Evolutionary conservation across 2,888 invertebrate genomes (phyloP).

Genomic region (Scaptomyza polygonia): DNA sequence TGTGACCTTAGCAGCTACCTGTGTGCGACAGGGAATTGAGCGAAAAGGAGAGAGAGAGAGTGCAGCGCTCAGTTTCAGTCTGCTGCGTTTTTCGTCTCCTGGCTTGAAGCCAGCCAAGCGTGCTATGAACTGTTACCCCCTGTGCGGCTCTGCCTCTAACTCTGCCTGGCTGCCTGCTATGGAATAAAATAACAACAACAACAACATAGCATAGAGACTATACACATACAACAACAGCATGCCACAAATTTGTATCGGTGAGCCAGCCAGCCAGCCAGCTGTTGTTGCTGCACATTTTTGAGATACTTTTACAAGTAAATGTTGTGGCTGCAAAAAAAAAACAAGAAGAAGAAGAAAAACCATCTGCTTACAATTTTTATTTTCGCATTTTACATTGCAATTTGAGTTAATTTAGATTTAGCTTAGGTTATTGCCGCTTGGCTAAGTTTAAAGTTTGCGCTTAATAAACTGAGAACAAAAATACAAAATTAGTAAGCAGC

Average conservation of each 20-base stretch:
- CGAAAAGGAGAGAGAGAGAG: constrained; percentile 2
- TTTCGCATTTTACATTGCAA: constrained; percentile 34
- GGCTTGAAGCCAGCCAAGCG: constrained; percentile 58
- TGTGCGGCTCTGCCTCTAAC: not conserved
- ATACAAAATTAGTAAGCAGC: not conserved
- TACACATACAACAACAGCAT: constrained; percentile 43
- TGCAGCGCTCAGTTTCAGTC: constrained; percentile 16
- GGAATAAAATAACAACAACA: not conserved
- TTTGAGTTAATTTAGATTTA: constrained; percentile 13
- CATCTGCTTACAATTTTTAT: constrained; percentile 35
- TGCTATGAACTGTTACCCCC: constrained; percentile 32
- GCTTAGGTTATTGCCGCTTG: not conserved
- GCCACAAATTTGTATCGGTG: constrained; percentile 14
- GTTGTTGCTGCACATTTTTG: constrained; percentile 41
- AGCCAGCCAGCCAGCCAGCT: constrained; percentile 32
- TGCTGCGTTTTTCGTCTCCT: constrained; percentile 19
- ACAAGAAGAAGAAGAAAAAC: not conserved
- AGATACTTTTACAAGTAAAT: constrained; percentile 36
- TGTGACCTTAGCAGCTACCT: constrained; percentile 47
- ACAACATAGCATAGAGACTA: not conserved
- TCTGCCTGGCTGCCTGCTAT: constrained; percentile 7
- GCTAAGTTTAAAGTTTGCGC: not conserved
- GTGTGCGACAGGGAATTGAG: constrained; percentile 3
- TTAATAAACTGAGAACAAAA: constrained; percentile 8
- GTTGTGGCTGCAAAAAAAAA: constrained; percentile 20